Percentiles rank a stretch among this genome's conserved stretches.
These are phyloP conservation scores for Nymphalis c-album DNA, from an alignment of 2,888 invertebrate species.

Conservation along the genomic window DNA sequence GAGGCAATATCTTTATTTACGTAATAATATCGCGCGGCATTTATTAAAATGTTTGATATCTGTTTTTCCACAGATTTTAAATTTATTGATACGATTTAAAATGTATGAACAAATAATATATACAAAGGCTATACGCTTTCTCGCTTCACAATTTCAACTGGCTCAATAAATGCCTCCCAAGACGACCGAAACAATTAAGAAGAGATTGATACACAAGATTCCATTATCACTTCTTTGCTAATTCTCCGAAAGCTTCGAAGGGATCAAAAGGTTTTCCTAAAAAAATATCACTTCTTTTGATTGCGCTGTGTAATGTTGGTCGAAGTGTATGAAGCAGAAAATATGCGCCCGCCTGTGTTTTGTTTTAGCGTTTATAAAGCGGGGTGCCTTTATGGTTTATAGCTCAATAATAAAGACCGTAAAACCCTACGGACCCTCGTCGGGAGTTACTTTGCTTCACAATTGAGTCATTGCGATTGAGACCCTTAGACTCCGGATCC, in stretches of 20 bases:
- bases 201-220: constrained; percentile 12
- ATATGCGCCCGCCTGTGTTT: constrained; percentile 66
- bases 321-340: constrained; percentile 64
- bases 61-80: no score
- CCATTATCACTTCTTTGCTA: constrained; percentile 8
- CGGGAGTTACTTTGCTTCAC: constrained; percentile 58
- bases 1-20: no score
- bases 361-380: constrained; percentile 71
- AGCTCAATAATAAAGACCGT: constrained; percentile 73
- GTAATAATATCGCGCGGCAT: no score
- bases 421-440: constrained; percentile 64
- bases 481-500: constrained; percentile 56
- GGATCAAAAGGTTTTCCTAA: constrained; percentile 43
- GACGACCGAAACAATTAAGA: not conserved
- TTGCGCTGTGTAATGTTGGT: constrained; percentile 57
- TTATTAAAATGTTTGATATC: no score
- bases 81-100: no score
- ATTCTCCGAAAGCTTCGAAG: constrained; percentile 41
- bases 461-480: constrained; percentile 64
- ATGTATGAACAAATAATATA: no score
- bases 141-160: no score
- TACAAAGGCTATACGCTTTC: no score
- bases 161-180: no score
- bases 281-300: constrained; percentile 58
- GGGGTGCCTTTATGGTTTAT: constrained; percentile 73